Conservation (phyloP, 2,888 invertebrate species). For the Dorcus hopei region DNA sequence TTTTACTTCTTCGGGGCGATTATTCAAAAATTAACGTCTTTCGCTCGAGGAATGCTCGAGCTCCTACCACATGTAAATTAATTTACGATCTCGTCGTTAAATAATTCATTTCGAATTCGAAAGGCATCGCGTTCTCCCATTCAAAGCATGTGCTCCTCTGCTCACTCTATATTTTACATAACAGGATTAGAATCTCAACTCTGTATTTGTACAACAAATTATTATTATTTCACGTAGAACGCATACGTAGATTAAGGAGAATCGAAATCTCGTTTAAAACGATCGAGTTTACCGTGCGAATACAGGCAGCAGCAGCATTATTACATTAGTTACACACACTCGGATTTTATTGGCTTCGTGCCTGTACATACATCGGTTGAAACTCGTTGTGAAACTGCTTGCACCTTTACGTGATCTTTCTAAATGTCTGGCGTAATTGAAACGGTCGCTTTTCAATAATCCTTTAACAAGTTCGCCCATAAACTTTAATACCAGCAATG, state of each 20-base stretch:
- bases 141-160: too few relatives aligned
- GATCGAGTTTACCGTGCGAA: not conserved
- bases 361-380: not conserved
- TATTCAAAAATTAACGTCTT: not conserved
- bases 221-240: too few relatives aligned
- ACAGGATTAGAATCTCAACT: too few relatives aligned
- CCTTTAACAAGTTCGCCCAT: slow-evolving; percentile 13
- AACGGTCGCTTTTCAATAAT: slow-evolving; percentile 21
- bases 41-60: not conserved
- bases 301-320: too few relatives aligned
- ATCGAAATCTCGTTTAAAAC: too few relatives aligned
- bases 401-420: slow-evolving; percentile 24
- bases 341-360: not conserved
- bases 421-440: slow-evolving; percentile 21
- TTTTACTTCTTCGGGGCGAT: not conserved
- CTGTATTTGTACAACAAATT: too few relatives aligned
- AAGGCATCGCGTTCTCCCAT: too few relatives aligned
- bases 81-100: not conserved
- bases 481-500: slow-evolving; percentile 8
- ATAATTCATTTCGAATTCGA: not conserved
- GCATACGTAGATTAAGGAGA: too few relatives aligned
- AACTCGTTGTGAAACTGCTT: slow-evolving; percentile 21
- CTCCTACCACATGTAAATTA: not conserved
- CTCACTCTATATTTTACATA: too few relatives aligned
- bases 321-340: too few relatives aligned